Evolutionary conservation across 37 sponge, comb jelly and placozoan species (phyloP).

Genomic region (Diacarnus erythraeanus): DNA sequence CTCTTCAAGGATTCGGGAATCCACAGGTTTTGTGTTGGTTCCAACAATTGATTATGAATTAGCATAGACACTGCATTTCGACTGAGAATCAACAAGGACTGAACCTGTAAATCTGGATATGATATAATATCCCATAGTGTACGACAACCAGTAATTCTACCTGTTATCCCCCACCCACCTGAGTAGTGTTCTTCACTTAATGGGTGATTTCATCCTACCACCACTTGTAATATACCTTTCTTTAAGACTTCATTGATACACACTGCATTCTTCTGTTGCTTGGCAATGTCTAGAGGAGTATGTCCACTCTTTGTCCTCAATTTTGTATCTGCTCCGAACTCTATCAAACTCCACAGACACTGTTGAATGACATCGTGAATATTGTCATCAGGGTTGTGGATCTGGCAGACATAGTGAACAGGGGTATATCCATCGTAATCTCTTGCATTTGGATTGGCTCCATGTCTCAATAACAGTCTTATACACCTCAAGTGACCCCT

Average conservation of each 20-base stretch:
- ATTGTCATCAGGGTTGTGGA: background rate
- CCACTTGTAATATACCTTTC: background rate
- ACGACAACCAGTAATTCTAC: too few relatives aligned
- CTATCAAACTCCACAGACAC: conserved; percentile 11
- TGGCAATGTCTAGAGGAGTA: conserved; percentile 14
- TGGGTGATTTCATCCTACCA: background rate
- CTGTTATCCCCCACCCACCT: too few relatives aligned
- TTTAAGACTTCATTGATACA: background rate
- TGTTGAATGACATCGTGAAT: background rate
- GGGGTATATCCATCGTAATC: conserved; percentile 61
- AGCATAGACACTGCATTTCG: background rate
- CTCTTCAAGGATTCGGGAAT: conserved; percentile 1
- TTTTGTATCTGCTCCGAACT: conserved; percentile 7
- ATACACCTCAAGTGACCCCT: conserved; percentile 10
- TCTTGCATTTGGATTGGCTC: conserved; percentile 29
- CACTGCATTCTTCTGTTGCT: background rate
- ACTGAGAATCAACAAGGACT: background rate
- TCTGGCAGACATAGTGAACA: conserved; percentile 31
- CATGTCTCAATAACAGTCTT: conserved; percentile 19
- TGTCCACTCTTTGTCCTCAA: background rate
- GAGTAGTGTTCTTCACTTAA: too few relatives aligned
- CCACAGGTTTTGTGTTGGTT: background rate
- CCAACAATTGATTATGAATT: background rate
- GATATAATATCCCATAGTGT: too few relatives aligned
- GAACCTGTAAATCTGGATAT: too few relatives aligned